Evolutionary conservation across 2,113 vertebrate species (phyloP).

Genomic region (Datnioides undecimradiatus): DNA sequence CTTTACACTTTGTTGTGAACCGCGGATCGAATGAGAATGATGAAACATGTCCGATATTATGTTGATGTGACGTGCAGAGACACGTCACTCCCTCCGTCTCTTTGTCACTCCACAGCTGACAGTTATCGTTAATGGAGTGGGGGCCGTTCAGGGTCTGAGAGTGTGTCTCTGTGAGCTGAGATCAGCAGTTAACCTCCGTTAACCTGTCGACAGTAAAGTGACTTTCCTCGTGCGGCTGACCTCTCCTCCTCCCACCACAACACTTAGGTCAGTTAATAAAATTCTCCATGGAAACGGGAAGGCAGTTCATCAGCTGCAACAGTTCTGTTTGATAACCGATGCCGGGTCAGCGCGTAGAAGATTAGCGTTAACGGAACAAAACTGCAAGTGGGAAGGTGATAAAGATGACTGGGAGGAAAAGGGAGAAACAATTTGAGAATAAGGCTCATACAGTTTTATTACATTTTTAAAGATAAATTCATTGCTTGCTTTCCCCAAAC

Average conservation of each 20-base stretch:
- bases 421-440: slow-evolving; percentile 23
- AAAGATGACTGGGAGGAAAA: slow-evolving; percentile 49
- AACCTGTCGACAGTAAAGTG: slow-evolving; percentile 23
- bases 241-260: slow-evolving; percentile 6
- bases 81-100: not conserved
- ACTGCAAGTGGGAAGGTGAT: slow-evolving; percentile 19
- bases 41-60: not conserved
- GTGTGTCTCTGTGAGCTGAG: slow-evolving; percentile 33
- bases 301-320: slow-evolving; percentile 1
- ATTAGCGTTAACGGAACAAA: slow-evolving; percentile 30
- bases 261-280: slow-evolving; percentile 24
- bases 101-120: slow-evolving; percentile 40
- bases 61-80: not conserved
- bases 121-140: slow-evolving; percentile 36
- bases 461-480: slow-evolving; percentile 48
- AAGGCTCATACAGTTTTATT: slow-evolving; percentile 59
- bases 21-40: slow-evolving; percentile 1
- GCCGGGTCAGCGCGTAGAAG: slow-evolving; percentile 6
- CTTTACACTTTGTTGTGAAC: slow-evolving; percentile 5
- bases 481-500: slow-evolving; percentile 31
- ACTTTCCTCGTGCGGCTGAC: slow-evolving; percentile 17
- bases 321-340: slow-evolving; percentile 35
- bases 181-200: slow-evolving; percentile 51
- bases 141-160: slow-evolving; percentile 7
- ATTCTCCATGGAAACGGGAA: slow-evolving; percentile 3